These are phyloP conservation scores for Sceloporus undulatus DNA, from an alignment of 2,113 vertebrate species.

Conservation along the genomic window DNA sequence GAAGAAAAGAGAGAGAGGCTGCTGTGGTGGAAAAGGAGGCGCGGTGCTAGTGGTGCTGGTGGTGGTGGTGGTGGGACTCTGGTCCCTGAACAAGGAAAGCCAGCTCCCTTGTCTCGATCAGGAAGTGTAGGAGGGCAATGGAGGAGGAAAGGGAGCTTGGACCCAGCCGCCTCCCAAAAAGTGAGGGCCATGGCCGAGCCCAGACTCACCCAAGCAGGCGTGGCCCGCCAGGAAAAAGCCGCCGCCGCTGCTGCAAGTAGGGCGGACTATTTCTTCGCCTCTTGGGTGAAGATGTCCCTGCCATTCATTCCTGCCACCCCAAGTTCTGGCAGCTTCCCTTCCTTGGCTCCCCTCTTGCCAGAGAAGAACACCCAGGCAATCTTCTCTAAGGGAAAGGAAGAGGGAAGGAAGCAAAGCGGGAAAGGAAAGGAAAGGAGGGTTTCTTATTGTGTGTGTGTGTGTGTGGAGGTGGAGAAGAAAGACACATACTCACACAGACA, in stretches of 20 bases:
- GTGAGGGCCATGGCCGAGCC: not conserved
- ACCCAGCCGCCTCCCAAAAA: too few relatives aligned
- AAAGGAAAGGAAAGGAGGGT: slow-evolving; percentile 40
- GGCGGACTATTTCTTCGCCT: not conserved
- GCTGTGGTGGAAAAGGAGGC: too few relatives aligned
- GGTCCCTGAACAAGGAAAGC: too few relatives aligned
- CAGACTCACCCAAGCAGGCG: too few relatives aligned
- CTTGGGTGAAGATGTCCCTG: too few relatives aligned
- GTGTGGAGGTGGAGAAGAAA: too few relatives aligned
- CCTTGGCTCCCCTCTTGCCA: not conserved
- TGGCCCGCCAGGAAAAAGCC: not conserved
- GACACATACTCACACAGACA: not conserved
- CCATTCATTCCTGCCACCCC: not conserved
- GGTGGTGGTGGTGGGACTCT: too few relatives aligned
- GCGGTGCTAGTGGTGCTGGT: too few relatives aligned
- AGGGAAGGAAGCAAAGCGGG: not conserved
- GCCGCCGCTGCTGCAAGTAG: not conserved
- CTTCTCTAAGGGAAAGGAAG: rapidly evolving
- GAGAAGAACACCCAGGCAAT: not conserved
- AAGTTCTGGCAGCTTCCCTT: not conserved
- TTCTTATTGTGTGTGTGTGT: too few relatives aligned
- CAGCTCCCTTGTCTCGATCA: too few relatives aligned
- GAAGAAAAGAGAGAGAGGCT: not conserved
- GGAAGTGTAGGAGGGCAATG: too few relatives aligned
- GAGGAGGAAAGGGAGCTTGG: too few relatives aligned